phyloP scores from a whole-genome alignment of 2,797 vertebrate genomes.

The Capromys pilorides region DNA sequence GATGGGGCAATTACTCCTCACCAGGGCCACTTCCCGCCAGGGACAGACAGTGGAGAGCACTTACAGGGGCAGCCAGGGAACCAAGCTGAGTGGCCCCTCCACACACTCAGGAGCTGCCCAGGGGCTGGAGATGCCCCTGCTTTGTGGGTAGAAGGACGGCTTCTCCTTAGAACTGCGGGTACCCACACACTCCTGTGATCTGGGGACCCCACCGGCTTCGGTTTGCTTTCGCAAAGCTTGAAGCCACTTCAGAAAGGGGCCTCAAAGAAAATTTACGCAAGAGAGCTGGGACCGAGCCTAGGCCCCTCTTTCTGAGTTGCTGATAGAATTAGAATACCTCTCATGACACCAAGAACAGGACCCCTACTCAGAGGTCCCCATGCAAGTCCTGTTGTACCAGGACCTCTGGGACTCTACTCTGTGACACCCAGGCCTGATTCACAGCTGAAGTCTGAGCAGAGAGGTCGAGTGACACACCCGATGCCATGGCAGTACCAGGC shows the following conservation, averaged over 20 bases:
- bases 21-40: neutral
- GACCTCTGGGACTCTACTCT: neutral
- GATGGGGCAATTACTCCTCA: neutral
- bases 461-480: neutral
- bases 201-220: neutral
- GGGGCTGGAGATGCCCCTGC: neutral
- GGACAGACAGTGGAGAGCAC: neutral
- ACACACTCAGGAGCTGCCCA: neutral
- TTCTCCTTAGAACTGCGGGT: neutral
- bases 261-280: neutral
- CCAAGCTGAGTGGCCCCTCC: neutral
- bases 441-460: neutral
- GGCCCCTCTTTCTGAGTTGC: neutral
- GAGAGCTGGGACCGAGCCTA: neutral
- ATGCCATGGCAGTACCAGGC: neutral
- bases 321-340: neutral
- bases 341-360: neutral
- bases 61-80: accelerated
- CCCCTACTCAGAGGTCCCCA: neutral
- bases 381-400: neutral
- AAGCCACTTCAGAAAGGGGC: neutral
- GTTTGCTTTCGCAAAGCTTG: neutral
- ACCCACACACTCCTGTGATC: neutral
- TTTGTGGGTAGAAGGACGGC: accelerated
- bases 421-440: neutral